Base-by-base conservation (phyloP, 2,113 vertebrate species). In the Siniperca chuatsi region DNA sequence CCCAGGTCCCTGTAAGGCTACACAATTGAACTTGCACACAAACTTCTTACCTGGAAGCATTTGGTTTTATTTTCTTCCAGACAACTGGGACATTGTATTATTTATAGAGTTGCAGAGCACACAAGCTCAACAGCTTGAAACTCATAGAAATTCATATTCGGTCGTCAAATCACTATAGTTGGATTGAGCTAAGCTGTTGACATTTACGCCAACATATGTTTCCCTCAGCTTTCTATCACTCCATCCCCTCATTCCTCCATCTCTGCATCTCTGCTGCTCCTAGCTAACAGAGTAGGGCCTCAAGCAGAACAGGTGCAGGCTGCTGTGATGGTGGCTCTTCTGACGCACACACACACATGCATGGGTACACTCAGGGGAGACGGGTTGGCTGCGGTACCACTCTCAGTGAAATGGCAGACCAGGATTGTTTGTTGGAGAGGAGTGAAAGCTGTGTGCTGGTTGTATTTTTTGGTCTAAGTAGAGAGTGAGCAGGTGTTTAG, bases 231-330 rank as follows among this genome's bases (percentile, higher is more conserved):
- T 57, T 60, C 79, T 60, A 42, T 58, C 79, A 40, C 75, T 84
- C 69, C 66, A 23, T 78, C 76, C 57, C 54, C 65, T 79, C 78
- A 11, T 21, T 75, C 54, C 67, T 84, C 84, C 50, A 6, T 78
- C 84, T 81, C 76, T 79, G 83, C 78, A 77, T 82, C 48, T 10
- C 84, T 68, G 82, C 90, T 82, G 68, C 67, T 84, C 54, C 44
- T 2, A 73, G 89, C 87, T 60, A 79, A 73, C 84, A 78, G 84
- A 86, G 69, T 21, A 25, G 52, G 66, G 84, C 92, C 90, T 70
- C 61, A 72, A 92, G 90, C 91, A 66, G 84, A 84, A 88, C 92
- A 95, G 92, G 90, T 93, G 91, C 84, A 87, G 85, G 89, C 91
- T 88, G 87, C 85, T 89, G 82, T 61, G 88, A 92, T 83, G 87